Evolutionary conservation across 2,888 invertebrate genomes (phyloP), one percentile per base, ranked within the genome.

Genomic region (Sericinus montela): DNA sequence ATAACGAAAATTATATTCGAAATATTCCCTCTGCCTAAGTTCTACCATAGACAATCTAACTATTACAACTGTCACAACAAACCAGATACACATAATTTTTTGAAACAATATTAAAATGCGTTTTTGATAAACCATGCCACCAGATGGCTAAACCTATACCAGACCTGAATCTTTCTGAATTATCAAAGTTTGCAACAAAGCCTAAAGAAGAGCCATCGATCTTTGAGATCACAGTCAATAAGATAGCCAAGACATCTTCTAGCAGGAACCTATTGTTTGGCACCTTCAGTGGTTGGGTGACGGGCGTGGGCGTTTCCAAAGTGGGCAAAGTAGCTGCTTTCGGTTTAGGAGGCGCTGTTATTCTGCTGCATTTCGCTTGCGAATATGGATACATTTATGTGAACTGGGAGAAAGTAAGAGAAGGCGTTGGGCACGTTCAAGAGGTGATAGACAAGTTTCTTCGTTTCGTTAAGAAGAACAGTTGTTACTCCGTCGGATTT

Each of bases 271-370:
- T 87, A 1, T 46, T 78, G 6, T 35, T 83, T 10, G 87, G 87
- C 0, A 83, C 84, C 0, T 11, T 75, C 0, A 59, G 72, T 8
- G 86, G 87, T 0, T 86, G 95, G 95, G 69, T 93, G 15, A 92
- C 94, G 8, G 96, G 96, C 9, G 92, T 93, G 57, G 77, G 94
- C 11, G 91, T 94, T 19, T 92, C 94, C 81, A 95, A 94, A 81
- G 91, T 98, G 44, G 97, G 98, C 0, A 97, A 96, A 82, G 89
- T 94, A 13, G 95, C 96, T 0, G 97, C 98, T 0, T 92, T 96
- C 50, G 95, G 97, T 0, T 84, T 98, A 32, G 98, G 98, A 29
- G 96, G 97, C 7, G 94, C 97, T 16, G 92, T 98, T 15, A 92
- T 98, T 47, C 83, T 97, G 10, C 81, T 98, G 28, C 94, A 98